These are phyloP conservation scores for Thaumetopoea pityocampa DNA, from an alignment of 1,140 invertebrate genomes.

Conservation along the genomic window DNA sequence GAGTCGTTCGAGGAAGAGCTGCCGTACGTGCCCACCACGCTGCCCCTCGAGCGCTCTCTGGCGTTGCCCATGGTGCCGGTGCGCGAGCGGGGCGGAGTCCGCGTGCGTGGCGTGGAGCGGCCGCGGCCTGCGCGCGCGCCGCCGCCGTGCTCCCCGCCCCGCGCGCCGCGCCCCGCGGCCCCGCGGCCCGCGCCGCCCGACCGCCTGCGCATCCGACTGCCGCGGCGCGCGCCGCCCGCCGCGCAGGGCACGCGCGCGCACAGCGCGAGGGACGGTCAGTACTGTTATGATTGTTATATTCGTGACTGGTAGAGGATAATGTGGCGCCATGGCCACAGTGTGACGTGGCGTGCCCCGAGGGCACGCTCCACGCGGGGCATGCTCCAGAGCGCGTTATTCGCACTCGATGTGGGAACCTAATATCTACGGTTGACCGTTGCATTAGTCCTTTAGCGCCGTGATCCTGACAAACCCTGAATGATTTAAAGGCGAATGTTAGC, in stretches of 20 bases:
- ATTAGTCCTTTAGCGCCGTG: too few species aligned
- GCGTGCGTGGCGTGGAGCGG: constrained; percentile 89
- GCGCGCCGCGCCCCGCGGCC: constrained; percentile 82
- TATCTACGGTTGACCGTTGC: too few species aligned
- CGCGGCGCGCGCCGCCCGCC: constrained; percentile 18
- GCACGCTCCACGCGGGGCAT: too few species aligned
- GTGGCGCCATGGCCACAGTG: too few species aligned
- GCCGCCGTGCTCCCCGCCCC: constrained; percentile 88
- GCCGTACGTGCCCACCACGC: constrained; percentile 90
- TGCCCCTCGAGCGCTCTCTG: constrained; percentile 87
- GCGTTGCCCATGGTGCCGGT: constrained; percentile 88
- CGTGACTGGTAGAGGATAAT: too few species aligned
- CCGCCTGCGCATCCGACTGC: constrained; percentile 32
- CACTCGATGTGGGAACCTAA: too few species aligned
- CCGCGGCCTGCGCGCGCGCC: constrained; percentile 91
- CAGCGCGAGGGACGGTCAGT: constrained; percentile 43
- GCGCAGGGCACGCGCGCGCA: constrained; percentile 30
- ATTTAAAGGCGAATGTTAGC: too few species aligned
- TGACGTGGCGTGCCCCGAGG: too few species aligned
- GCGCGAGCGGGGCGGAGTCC: constrained; percentile 81
- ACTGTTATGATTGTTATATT: too few species aligned
- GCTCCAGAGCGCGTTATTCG: too few species aligned
- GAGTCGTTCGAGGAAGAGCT: constrained; percentile 92
- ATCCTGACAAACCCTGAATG: too few species aligned
- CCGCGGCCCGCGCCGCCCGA: constrained; percentile 71